Base-by-base conservation (phyloP, 2,888 invertebrate species). In the Linnaemya vulpina region DNA sequence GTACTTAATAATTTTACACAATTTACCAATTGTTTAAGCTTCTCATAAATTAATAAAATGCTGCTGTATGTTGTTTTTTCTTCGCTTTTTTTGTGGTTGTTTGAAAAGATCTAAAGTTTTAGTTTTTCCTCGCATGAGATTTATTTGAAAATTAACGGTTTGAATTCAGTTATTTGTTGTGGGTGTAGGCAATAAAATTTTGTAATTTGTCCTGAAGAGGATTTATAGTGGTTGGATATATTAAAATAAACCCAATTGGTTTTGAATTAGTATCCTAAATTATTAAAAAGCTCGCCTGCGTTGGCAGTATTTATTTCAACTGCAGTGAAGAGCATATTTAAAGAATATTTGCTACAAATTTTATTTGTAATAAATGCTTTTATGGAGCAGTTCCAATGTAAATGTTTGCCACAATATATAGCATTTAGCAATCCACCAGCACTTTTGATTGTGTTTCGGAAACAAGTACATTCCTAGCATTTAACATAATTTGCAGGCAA, bases 21-120 rank as follows among this genome's bases (percentile, higher is more conserved):
- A 81, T 84, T 85, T 81, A 85, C 51, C 81, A 85, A 85, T 85
- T 85, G 77, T 85, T 85, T 85, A 85, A 82, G 84, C 84, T 81
- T 85, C 84, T 78, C 81, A 77, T 85, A 85, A 85, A 85, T 85
- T 85, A 78, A 82, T 68, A 82, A 85, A 78, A 82, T 78, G 84
- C 84, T 84, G 84, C 84, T 82, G 84, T 85, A 74, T 73, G 77
- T 68, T 55, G 68, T 51, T 43, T 62, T 30, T 17, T 15, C 74
- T n/a, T n/a, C n/a, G n/a, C 3, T n/a, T 68, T 13, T 55, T 51
- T 30, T 73, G n/a, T n/a, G n/a, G n/a, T 43, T 20, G 8, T 65
- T 63, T 53, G n/a, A 22, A 15, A 65, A 20, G 17, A 46, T 83
- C 68, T 53, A 15, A 11, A 30, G 67, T 60, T 46, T 67, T 15